These are phyloP conservation scores for Drosophila watanabei DNA, from an alignment of 1,140 invertebrate genomes.

Conservation along the genomic window DNA sequence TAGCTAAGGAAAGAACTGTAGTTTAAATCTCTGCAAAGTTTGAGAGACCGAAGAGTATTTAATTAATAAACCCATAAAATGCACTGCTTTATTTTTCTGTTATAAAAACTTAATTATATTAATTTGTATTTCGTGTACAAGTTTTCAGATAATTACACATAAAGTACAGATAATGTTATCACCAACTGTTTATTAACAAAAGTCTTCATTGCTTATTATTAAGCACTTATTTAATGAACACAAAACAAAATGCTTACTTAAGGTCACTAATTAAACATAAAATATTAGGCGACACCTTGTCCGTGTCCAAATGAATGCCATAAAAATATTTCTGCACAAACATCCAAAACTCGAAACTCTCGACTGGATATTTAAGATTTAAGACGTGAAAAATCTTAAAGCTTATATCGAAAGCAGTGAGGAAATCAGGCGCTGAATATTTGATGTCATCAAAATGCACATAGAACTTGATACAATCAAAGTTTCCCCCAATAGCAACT, in stretches of 20 bases:
- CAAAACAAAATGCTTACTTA: not conserved
- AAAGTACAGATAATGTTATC: not conserved
- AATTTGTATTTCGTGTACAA: not conserved
- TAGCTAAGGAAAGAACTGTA: conserved; percentile 5
- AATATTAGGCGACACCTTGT: not conserved
- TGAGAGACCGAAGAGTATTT: not conserved
- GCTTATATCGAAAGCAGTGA: conserved; percentile 3
- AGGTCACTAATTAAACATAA: conserved; percentile 13
- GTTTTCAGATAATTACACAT: not conserved
- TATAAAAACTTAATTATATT: not conserved
- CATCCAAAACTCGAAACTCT: conserved; percentile 7
- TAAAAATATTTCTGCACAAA: conserved; percentile 21
- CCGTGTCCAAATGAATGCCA: conserved; percentile 2
- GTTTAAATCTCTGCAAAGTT: not conserved
- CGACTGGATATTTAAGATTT: conserved; percentile 8
- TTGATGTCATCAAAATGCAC: not conserved
- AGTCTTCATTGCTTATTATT: not conserved
- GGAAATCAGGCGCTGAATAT: conserved; percentile 2
- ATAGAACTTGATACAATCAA: not conserved
- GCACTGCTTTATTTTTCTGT: no score
- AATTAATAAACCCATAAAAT: not conserved
- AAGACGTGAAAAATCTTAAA: conserved; percentile 16
- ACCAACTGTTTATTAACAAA: not conserved
- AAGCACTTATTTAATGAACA: not conserved
- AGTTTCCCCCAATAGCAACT: not conserved